A percentile compares a stretch with the other conserved stretches of the same genome.
phyloP scores from a whole-genome alignment of 2,888 invertebrate species.

The Lagria hirta region DNA sequence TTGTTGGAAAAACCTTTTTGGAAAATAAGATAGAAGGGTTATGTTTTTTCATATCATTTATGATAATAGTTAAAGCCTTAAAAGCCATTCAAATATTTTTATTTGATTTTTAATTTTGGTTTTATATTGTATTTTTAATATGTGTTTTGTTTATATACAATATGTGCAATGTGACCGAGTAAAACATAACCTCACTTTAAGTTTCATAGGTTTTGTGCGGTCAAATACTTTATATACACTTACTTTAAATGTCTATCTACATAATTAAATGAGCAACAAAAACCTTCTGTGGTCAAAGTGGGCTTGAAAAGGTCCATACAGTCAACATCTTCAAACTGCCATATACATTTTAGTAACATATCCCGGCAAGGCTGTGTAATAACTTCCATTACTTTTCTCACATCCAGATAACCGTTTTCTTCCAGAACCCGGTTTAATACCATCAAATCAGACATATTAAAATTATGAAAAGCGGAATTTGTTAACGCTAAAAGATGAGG shows the following conservation, averaged over 20 bases:
- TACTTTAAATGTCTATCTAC: too few species aligned
- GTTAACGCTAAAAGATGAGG: conserved; percentile 41
- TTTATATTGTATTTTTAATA: too few species aligned
- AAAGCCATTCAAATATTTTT: too few species aligned
- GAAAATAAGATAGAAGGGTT: too few species aligned
- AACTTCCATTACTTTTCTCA: conserved; percentile 33
- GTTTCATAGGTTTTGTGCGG: not conserved
- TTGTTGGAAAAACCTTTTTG: too few species aligned
- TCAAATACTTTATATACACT: too few species aligned
- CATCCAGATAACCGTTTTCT: conserved; percentile 34
- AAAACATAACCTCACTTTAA: not conserved
- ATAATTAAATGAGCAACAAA: conserved; percentile 53
- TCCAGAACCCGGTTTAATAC: conserved; percentile 40
- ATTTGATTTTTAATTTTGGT: too few species aligned
- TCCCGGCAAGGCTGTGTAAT: conserved; percentile 45
- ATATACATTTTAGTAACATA: conserved; percentile 46
- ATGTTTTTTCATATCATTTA: too few species aligned
- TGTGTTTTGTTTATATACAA: too few species aligned
- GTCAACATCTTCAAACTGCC: conserved; percentile 39
- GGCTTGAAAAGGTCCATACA: conserved; percentile 44
- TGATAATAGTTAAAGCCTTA: too few species aligned
- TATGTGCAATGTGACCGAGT: not conserved
- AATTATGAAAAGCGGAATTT: conserved; percentile 22
- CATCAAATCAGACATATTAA: conserved; percentile 34
- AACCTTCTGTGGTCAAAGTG: conserved; percentile 42